Percentiles rank a stretch among this genome's conserved stretches.
These are phyloP conservation scores for Formica selysi DNA, from an alignment of 1,140 invertebrate species.

Conservation along the genomic window DNA sequence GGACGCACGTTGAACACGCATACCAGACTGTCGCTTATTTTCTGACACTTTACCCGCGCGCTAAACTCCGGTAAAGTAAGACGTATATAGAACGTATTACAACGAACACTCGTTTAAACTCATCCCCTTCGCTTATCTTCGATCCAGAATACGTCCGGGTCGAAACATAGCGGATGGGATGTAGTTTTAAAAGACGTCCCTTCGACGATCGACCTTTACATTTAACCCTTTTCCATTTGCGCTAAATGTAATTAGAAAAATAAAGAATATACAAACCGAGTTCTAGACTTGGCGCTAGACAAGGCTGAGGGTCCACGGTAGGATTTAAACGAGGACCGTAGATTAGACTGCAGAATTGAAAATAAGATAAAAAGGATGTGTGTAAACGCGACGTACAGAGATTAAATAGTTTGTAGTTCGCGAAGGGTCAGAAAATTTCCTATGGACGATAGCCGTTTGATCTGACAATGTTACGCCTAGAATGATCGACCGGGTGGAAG, in stretches of 20 bases:
- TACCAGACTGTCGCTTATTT: conserved; percentile 82
- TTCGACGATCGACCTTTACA: conserved; percentile 62
- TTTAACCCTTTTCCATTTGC: conserved; percentile 68
- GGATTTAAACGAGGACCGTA: conserved; percentile 4
- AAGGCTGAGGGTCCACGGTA: conserved; percentile 8
- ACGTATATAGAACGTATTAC: conserved; percentile 74
- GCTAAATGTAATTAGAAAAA: conserved; percentile 35
- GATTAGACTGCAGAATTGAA: neutral
- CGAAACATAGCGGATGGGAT: neutral
- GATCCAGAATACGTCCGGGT: neutral
- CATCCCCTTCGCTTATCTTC: conserved; percentile 12
- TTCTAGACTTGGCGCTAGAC: conserved; percentile 24
- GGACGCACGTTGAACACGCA: conserved; percentile 68
- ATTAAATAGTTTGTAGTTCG: conserved; percentile 34
- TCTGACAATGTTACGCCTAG: conserved; percentile 9
- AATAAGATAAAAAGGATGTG: neutral
- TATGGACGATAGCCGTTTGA: conserved; percentile 32
- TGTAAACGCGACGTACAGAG: neutral
- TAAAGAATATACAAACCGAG: conserved; percentile 22
- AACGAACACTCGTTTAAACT: conserved; percentile 73
- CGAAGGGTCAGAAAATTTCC: neutral
- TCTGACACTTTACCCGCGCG: conserved; percentile 79
- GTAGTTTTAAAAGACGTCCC: conserved; percentile 32
- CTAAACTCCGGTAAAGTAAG: conserved; percentile 73
- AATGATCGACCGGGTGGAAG: conserved; percentile 60